Evolutionary conservation across 2,888 invertebrate species (phyloP), one percentile per base, ranked within the genome.

Genomic region (Formica aserva): DNA sequence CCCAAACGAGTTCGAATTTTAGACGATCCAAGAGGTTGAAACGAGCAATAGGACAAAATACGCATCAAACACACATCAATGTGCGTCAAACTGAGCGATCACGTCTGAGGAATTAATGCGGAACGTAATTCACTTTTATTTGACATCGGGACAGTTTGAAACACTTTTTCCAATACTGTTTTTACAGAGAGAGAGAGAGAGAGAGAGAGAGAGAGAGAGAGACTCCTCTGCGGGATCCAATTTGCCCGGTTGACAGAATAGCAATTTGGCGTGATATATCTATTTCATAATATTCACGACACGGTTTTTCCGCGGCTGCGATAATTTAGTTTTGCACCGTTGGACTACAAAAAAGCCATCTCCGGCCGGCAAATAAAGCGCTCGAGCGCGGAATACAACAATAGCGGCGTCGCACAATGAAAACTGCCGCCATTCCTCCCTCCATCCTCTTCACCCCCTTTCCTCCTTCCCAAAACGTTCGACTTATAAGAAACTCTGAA

Each of bases 261-360:
- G 83, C 80, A 80, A 83, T 83, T 71, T 83, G 80, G 62, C 71
- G 83, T 72, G 83, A 83, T 81, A 77, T 83, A 83, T 83, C 83
- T 80, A 80, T 83, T 71, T 80, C 80, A 83, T 77, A 83, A 83
- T 83, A 72, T 72, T 80, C 80, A 72, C 71, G 78, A 83, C 80
- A 80, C 80, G 83, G 72, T 83, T 83, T 83, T 72, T 80, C 80
- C 80, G 83, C 83, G 80, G 80, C 80, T 63, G 78, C 80, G 83
- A 83, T 83, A 83, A 83, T 83, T 83, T 69, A 83, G 83, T 81
- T 81, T 80, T 69, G 78, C 69, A 69, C 69, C 83, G 83, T 83
- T 78, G 78, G 83, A 65, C 55, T 71, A 72, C 80, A 72, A 84
- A 84, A 84, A 82, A 84, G 75, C 82, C 67, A 69, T 78, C 67